A percentile compares a stretch with the other conserved stretches of the same genome.
Conservation (phyloP, 2,113 vertebrate species). For the Anoura caudifer region DNA sequence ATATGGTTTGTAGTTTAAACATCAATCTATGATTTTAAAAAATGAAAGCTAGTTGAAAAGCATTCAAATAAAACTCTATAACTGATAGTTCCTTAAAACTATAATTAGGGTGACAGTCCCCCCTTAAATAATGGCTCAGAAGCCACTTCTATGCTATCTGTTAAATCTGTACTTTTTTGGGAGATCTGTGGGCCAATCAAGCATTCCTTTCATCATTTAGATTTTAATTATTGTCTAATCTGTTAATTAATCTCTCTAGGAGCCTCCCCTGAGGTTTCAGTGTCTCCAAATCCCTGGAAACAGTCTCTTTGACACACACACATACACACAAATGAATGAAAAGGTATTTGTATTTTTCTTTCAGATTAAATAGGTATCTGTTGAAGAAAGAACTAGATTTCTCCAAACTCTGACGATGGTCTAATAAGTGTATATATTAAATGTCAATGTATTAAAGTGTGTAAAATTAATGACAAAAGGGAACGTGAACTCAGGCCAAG, state of each 20-base stretch:
- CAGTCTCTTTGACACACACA: not conserved
- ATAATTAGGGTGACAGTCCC: not conserved
- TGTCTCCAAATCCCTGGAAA: not conserved
- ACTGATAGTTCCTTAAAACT: not conserved
- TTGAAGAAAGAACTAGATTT: not conserved
- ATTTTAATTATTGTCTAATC: slow-evolving; percentile 47
- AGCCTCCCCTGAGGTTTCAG: not conserved
- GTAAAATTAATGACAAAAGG: not conserved
- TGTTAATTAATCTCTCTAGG: slow-evolving; percentile 48
- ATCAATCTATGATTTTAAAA: not conserved
- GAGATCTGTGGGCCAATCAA: slow-evolving; percentile 25
- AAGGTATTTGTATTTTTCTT: not conserved
- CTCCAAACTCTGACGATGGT: not conserved
- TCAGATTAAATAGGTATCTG: not conserved
- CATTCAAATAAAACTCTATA: not conserved
- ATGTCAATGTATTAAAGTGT: not conserved
- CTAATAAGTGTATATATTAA: not conserved
- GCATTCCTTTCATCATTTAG: slow-evolving; percentile 15
- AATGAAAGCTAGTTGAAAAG: not conserved
- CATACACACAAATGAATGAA: no score
- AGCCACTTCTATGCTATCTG: not conserved
- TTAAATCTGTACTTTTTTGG: slow-evolving; percentile 41
- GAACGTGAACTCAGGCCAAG: not conserved
- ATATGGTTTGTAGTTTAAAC: slow-evolving; percentile 1
- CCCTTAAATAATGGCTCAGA: slow-evolving; percentile 9